A percentile compares a stretch with the other conserved stretches of the same genome.
These are phyloP conservation scores for Rhopalosiphum nymphaeae DNA, from an alignment of 2,888 invertebrate species.

Conservation along the genomic window DNA sequence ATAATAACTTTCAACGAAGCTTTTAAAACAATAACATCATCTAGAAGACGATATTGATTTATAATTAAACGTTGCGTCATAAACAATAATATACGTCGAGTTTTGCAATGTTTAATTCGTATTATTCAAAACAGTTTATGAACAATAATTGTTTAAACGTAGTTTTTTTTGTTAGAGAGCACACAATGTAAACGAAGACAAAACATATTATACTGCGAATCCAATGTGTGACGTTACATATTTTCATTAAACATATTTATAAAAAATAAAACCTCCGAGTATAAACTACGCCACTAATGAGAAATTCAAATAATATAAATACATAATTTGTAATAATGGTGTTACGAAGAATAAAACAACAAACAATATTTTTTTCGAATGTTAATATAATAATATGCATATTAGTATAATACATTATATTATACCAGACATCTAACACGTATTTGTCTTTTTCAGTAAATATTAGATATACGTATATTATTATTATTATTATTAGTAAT, in stretches of 20 bases:
- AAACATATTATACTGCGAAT: not conserved
- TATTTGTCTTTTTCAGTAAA: not conserved
- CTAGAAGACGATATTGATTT: not conserved
- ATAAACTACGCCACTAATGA: not conserved
- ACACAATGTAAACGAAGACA: not conserved
- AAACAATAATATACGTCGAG: not conserved
- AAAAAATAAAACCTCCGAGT: too few species aligned
- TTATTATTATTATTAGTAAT: not conserved
- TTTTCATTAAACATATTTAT: not conserved
- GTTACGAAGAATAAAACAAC: not conserved
- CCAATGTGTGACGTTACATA: not conserved
- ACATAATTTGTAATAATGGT: not conserved
- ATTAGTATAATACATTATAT: not conserved
- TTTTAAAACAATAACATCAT: constrained; percentile 30
- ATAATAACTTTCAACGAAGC: constrained; percentile 14
- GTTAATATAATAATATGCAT: not conserved
- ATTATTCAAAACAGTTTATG: not conserved
- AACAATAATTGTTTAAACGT: not conserved
- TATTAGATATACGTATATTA: not conserved
- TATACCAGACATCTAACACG: not conserved
- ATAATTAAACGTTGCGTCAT: not conserved
- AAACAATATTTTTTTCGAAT: not conserved
- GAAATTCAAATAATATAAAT: not conserved
- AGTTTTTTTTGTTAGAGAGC: not conserved
- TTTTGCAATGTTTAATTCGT: not conserved